Percentiles rank a stretch among this genome's conserved stretches.
Conservation (phyloP, 2,113 vertebrate species). For the Cyprinus carpio region DNA sequence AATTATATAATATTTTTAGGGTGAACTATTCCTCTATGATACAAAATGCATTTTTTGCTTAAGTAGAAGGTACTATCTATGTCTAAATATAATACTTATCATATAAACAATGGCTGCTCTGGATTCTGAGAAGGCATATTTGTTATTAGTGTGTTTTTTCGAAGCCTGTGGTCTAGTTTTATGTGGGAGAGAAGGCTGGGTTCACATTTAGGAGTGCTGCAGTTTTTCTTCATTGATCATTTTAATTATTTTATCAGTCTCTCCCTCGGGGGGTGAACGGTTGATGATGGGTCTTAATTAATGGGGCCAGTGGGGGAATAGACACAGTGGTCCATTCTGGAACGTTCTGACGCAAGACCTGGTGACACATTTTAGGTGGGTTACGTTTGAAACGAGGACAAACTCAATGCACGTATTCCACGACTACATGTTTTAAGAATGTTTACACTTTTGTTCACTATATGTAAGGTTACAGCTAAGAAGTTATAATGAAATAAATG, state of each 20-base stretch:
- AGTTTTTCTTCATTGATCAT: conserved; percentile 77
- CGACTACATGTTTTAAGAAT: conserved; percentile 8
- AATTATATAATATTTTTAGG: neutral
- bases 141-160: neutral
- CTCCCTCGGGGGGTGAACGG: conserved; percentile 71
- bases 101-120: conserved; percentile 3
- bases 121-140: neutral
- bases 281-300: conserved; percentile 79
- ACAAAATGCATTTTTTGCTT: neutral
- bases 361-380: conserved; percentile 63
- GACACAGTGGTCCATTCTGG: conserved; percentile 68
- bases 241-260: conserved; percentile 80
- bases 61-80: neutral
- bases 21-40: neutral
- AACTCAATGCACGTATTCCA: conserved; percentile 13
- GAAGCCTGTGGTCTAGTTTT: conserved; percentile 24
- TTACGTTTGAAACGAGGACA: conserved; percentile 66
- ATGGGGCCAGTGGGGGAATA: conserved; percentile 73
- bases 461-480: neutral
- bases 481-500: neutral
- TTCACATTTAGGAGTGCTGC: conserved; percentile 74
- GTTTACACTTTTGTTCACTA: neutral
- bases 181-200: conserved; percentile 23
- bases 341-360: conserved; percentile 30
- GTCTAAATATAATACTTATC: neutral